Percentiles rank a stretch among this genome's conserved stretches.
Evolutionary conservation across 2,888 invertebrate species (phyloP).

Genomic region (Xanthorhoe designata): DNA sequence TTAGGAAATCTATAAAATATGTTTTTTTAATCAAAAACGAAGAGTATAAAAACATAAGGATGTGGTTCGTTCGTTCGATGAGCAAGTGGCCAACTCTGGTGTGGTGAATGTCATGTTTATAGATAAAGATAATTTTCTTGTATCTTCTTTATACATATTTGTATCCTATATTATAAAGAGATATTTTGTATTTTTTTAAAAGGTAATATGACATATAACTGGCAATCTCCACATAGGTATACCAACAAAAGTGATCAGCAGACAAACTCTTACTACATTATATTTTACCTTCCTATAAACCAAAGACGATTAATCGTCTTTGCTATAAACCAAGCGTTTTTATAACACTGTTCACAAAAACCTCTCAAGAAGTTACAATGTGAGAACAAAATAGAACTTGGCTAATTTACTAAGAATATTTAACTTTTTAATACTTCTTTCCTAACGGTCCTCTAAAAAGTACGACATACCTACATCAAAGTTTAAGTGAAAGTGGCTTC

Average conservation of each 20-base stretch:
- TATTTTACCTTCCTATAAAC: slow-evolving; percentile 30
- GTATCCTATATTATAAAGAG: not conserved
- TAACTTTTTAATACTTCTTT: slow-evolving; percentile 47
- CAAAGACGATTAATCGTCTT: no score
- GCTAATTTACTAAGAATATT: slow-evolving; percentile 43
- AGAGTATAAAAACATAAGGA: not conserved
- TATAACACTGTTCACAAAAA: slow-evolving; percentile 24
- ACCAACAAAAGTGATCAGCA: no score
- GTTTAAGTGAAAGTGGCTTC: slow-evolving; percentile 66
- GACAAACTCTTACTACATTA: slow-evolving; percentile 23
- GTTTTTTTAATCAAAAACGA: not conserved
- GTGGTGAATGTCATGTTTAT: not conserved
- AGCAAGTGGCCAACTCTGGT: no score
- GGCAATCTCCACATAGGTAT: no score
- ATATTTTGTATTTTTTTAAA: not conserved
- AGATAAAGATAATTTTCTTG: not conserved
- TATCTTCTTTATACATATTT: not conserved
- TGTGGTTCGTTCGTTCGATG: no score
- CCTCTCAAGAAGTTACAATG: slow-evolving; percentile 13
- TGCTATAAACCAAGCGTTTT: slow-evolving; percentile 21
- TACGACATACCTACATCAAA: slow-evolving; percentile 49
- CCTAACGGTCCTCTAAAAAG: slow-evolving; percentile 51
- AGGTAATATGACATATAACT: no score
- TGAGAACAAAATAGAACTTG: slow-evolving; percentile 26
- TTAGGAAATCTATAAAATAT: not conserved